A percentile compares a stretch with the other conserved stretches of the same genome.
Conservation (phyloP, 2,797 vertebrate species). For the Phylloscopus collybita region DNA sequence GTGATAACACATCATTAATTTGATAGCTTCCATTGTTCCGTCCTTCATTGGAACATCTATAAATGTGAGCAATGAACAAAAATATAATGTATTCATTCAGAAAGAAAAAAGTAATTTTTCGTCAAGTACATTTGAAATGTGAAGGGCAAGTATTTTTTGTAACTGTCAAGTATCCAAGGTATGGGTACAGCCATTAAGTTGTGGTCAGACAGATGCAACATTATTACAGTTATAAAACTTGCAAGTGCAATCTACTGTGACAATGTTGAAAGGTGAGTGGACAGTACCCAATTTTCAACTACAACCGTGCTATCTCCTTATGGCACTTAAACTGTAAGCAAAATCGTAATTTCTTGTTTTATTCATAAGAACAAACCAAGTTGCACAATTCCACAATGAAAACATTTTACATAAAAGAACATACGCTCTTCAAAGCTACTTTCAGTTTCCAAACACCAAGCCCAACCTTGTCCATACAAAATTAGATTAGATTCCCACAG, state of each 20-base stretch:
- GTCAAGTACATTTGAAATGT: constrained; percentile 11
- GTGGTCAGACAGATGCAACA: not conserved
- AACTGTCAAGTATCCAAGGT: not conserved
- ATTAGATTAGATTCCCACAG: not conserved
- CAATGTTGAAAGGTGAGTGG: not conserved
- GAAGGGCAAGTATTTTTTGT: not conserved
- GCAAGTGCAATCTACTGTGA: not conserved
- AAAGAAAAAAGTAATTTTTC: not conserved
- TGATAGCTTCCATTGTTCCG: constrained; percentile 56
- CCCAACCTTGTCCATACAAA: not conserved
- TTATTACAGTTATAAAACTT: not conserved
- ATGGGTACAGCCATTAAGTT: not conserved
- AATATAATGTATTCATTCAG: not conserved
- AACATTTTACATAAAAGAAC: not conserved
- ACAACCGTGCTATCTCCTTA: not conserved
- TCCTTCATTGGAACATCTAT: constrained; percentile 23
- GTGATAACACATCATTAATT: constrained; percentile 71
- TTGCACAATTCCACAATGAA: not conserved
- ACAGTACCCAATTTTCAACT: not conserved
- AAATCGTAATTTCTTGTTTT: not conserved
- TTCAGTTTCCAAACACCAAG: not conserved
- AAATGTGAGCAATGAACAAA: constrained; percentile 28
- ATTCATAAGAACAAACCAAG: not conserved
- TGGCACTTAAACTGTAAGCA: not conserved
- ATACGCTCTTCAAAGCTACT: not conserved